A percentile compares a stretch with the other conserved stretches of the same genome.
phyloP scores from a whole-genome alignment of 2,113 vertebrate genomes.

The Chloebia gouldiae region DNA sequence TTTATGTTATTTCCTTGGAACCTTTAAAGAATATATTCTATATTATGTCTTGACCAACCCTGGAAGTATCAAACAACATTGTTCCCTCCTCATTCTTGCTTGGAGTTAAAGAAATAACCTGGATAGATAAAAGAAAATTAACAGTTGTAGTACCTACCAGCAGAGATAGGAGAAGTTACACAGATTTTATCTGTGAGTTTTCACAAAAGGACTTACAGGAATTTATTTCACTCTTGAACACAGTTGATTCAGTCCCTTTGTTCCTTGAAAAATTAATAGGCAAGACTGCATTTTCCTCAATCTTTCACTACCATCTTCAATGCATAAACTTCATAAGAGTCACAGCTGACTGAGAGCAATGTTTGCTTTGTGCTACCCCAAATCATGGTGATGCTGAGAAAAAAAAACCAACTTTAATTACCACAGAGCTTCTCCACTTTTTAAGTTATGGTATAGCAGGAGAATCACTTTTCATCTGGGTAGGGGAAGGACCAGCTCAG shows the following conservation, averaged over 20 bases:
- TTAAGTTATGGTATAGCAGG: neutral
- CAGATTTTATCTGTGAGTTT: conserved; percentile 4
- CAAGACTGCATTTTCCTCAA: neutral
- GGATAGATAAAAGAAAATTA: neutral
- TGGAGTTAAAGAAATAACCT: conserved; percentile 17
- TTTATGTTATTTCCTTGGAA: neutral
- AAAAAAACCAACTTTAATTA: neutral
- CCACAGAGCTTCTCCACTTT: neutral
- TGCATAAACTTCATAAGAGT: neutral
- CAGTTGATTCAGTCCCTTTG: neutral
- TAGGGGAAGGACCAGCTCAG: neutral
- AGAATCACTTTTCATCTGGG: neutral
- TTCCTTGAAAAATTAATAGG: neutral
- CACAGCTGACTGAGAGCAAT: neutral
- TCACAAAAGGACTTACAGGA: neutral
- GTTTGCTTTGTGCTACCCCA: conserved; percentile 6
- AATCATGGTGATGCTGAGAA: neutral
- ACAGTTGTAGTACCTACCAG: neutral
- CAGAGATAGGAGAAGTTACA: neutral
- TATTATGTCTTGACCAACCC: neutral
- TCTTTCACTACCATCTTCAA: neutral
- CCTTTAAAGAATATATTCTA: conserved; percentile 7
- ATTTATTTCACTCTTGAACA: neutral
- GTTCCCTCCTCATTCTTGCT: neutral
- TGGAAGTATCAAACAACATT: conserved; percentile 8